phyloP scores from a whole-genome alignment of 2,113 vertebrate genomes.

The Nothoprocta perdicaria region DNA sequence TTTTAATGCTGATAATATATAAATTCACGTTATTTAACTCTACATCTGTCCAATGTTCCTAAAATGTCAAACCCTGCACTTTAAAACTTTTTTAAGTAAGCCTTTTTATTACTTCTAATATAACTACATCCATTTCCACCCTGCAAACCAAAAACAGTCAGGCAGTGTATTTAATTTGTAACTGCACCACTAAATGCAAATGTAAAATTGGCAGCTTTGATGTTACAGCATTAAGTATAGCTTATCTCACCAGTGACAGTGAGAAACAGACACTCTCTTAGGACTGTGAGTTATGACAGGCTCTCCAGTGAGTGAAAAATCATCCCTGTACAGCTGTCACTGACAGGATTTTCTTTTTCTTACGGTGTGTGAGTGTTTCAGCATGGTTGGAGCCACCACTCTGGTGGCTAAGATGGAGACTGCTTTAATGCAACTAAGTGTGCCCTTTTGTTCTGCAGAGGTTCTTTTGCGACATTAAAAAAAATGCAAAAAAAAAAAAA shows the following conservation, averaged over 20 bases:
- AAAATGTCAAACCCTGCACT: background rate
- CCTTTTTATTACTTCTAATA: background rate
- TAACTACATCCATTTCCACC: constrained; percentile 46
- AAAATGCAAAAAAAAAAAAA: background rate
- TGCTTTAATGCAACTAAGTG: background rate
- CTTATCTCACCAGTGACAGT: constrained; percentile 72
- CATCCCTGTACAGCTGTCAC: constrained; percentile 54
- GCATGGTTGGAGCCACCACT: background rate
- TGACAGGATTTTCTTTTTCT: constrained; percentile 10
- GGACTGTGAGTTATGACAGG: constrained; percentile 71
- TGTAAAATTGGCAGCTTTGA: constrained; percentile 68
- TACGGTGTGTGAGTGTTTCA: background rate
- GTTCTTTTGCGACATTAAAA: background rate
- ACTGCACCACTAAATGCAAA: constrained; percentile 53
- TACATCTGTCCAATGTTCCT: background rate
- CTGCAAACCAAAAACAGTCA: constrained; percentile 23
- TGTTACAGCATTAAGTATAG: constrained; percentile 47
- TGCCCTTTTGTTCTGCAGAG: background rate
- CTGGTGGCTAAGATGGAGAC: background rate
- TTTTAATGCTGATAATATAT: background rate
- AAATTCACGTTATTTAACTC: background rate
- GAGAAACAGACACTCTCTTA: constrained; percentile 72
- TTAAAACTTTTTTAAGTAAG: constrained; percentile 12
- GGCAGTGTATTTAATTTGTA: constrained; percentile 29
- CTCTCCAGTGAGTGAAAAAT: constrained; percentile 63